These are phyloP conservation scores for Cyclophora albipunctata DNA, from an alignment of 2,888 invertebrate genomes.

Conservation along the genomic window DNA sequence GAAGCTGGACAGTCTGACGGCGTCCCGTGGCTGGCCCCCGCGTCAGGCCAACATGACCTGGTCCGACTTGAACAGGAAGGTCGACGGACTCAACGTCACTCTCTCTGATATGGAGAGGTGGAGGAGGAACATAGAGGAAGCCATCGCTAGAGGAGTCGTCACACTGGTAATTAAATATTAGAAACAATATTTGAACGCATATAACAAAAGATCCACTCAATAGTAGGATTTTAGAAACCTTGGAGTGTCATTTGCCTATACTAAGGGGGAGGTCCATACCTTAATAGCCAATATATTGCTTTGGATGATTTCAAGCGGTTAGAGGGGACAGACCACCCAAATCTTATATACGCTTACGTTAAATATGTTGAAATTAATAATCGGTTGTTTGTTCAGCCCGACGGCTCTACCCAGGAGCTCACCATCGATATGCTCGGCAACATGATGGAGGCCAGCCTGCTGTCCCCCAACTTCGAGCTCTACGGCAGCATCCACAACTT, in stretches of 20 bases:
- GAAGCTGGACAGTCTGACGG: constrained; percentile 82
- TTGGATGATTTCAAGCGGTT: too few species aligned
- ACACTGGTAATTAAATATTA: constrained; percentile 53
- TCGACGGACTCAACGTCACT: constrained; percentile 75
- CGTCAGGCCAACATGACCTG: constrained; percentile 77
- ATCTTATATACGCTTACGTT: neutral
- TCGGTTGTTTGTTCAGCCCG: constrained; percentile 39
- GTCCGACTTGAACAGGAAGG: constrained; percentile 79
- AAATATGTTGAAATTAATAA: neutral
- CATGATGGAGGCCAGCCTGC: constrained; percentile 79
- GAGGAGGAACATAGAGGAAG: constrained; percentile 83
- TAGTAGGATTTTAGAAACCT: too few species aligned
- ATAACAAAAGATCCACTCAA: too few species aligned
- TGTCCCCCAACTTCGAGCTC: constrained; percentile 78
- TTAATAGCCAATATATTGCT: too few species aligned
- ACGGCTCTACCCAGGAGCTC: constrained; percentile 65
- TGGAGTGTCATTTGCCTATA: too few species aligned
- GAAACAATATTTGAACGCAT: too few species aligned
- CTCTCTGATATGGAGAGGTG: constrained; percentile 82
- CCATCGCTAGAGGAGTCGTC: constrained; percentile 82
- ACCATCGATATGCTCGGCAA: constrained; percentile 83
- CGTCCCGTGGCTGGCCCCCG: constrained; percentile 83
- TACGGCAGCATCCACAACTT: constrained; percentile 85
- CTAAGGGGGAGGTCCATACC: too few species aligned
- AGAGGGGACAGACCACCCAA: too few species aligned